Conservation (phyloP, 2,888 invertebrate species). For the Mylabris sibirica region DNA sequence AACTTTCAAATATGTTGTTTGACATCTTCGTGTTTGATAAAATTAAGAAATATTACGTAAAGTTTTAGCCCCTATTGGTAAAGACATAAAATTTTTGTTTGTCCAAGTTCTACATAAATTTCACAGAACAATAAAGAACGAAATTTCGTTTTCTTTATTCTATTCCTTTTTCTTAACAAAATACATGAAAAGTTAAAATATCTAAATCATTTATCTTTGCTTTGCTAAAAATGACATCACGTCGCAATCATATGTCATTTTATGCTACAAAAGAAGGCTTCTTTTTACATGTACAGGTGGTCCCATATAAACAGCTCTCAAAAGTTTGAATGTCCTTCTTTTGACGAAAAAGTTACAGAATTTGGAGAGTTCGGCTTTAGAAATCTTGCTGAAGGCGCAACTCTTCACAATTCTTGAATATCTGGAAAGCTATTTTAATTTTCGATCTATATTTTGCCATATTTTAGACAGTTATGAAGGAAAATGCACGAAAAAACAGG, state of each 20-base stretch:
- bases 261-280: slow-evolving; percentile 38
- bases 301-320: too few species aligned
- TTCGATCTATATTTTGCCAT: too few species aligned
- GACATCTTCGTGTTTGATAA: slow-evolving; percentile 43
- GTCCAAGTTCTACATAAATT: slow-evolving; percentile 37
- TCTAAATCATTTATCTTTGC: slow-evolving; percentile 52
- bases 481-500: too few species aligned
- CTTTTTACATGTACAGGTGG: too few species aligned
- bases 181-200: slow-evolving; percentile 46
- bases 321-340: too few species aligned
- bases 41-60: slow-evolving; percentile 46
- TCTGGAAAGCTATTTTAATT: too few species aligned
- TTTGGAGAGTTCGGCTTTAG: too few species aligned
- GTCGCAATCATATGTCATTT: slow-evolving; percentile 51
- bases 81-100: slow-evolving; percentile 43
- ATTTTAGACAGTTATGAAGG: too few species aligned
- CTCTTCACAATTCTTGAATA: too few species aligned
- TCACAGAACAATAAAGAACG: slow-evolving; percentile 41
- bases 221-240: slow-evolving; percentile 51
- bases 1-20: slow-evolving; percentile 43
- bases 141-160: slow-evolving; percentile 23
- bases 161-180: not conserved
- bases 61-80: slow-evolving; percentile 36
- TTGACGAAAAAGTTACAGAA: too few species aligned
- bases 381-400: too few species aligned